These are phyloP conservation scores for Gordius sp. DNA, from an alignment of 2,888 invertebrate genomes.

Conservation along the genomic window DNA sequence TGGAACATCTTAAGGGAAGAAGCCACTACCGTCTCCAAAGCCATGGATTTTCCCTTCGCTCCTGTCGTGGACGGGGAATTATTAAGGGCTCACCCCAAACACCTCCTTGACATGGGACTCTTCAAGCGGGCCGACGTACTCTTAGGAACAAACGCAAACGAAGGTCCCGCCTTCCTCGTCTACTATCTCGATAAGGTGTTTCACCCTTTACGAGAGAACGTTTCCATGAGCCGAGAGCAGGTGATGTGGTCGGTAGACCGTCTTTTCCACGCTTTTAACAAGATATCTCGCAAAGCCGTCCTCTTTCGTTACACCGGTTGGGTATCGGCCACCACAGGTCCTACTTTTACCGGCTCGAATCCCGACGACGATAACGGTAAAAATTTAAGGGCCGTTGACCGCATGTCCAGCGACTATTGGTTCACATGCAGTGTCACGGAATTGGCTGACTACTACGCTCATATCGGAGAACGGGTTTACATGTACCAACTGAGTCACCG, in stretches of 20 bases:
- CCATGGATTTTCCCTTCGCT: conserved; percentile 52
- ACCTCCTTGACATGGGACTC: conserved; percentile 44
- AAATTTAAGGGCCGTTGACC: not conserved
- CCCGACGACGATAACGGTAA: not conserved
- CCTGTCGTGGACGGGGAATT: conserved; percentile 76
- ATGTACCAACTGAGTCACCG: conserved; percentile 30
- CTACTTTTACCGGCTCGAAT: no score
- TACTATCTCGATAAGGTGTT: conserved; percentile 41
- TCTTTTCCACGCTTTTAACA: not conserved
- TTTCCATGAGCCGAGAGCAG: not conserved
- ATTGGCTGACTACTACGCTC: conserved; percentile 59
- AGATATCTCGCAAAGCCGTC: not conserved
- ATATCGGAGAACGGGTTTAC: conserved; percentile 49
- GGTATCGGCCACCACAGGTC: not conserved
- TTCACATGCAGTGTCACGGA: conserved; percentile 81
- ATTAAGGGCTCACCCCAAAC: conserved; percentile 45
- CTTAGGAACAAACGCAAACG: conserved; percentile 69
- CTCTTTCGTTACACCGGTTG: not conserved
- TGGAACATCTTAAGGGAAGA: conserved; percentile 23
- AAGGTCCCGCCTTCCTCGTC: conserved; percentile 71
- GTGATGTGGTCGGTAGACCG: not conserved
- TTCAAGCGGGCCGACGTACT: conserved; percentile 73
- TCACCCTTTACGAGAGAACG: not conserved
- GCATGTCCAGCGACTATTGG: conserved; percentile 44
- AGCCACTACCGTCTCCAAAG: conserved; percentile 24